A percentile compares a stretch with the other conserved stretches of the same genome.
Conservation (phyloP, 2,113 vertebrate species). For the Oncorhynchus nerka region DNA sequence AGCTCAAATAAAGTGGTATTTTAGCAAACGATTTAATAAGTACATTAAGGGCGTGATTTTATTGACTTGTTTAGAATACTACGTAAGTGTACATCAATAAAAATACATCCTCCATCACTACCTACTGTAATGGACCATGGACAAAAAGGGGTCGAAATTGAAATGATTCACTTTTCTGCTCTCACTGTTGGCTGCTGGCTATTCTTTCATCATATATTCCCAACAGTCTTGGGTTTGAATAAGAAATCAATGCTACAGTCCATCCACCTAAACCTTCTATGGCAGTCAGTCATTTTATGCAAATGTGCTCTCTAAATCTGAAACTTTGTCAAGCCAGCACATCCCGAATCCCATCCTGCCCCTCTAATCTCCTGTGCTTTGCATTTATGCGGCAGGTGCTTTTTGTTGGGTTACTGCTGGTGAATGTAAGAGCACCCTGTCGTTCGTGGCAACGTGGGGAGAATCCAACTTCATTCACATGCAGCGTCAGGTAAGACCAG, state of each 20-base stretch:
- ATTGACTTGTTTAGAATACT: background rate
- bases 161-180: background rate
- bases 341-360: background rate
- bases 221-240: slow-evolving; percentile 1
- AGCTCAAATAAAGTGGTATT: background rate
- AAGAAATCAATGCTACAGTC: slow-evolving; percentile 18
- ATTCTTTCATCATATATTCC: background rate
- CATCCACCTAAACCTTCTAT: background rate
- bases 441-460: slow-evolving; percentile 3
- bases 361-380: background rate
- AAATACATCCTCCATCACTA: background rate
- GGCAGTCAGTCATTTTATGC: slow-evolving; percentile 12
- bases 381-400: background rate
- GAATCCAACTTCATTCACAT: slow-evolving; percentile 31
- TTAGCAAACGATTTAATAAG: background rate
- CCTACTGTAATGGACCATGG: background rate
- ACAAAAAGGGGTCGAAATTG: background rate
- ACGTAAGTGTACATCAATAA: background rate
- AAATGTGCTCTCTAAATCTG: slow-evolving; percentile 5
- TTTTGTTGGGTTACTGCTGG: slow-evolving; percentile 1
- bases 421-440: slow-evolving; percentile 23
- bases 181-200: slow-evolving; percentile 1
- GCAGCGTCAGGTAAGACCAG: slow-evolving; percentile 20
- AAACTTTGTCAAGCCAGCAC: slow-evolving; percentile 3
- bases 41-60: background rate